These are phyloP conservation scores for Sacculina carcini DNA, from an alignment of 2,888 invertebrate genomes.

Conservation along the genomic window DNA sequence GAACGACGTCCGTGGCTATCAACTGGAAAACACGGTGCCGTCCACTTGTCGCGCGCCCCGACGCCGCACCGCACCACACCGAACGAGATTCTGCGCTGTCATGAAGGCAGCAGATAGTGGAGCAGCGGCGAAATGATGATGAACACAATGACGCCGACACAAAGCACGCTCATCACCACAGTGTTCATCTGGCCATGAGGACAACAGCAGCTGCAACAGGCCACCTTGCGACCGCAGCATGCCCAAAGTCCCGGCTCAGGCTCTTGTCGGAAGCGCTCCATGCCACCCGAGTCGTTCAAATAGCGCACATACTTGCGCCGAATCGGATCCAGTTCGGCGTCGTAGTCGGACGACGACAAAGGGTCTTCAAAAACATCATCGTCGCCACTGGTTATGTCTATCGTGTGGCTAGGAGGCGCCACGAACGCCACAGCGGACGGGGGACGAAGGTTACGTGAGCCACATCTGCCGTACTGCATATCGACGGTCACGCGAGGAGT, in stretches of 20 bases:
- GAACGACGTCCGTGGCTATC: too few species aligned
- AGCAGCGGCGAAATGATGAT: slow-evolving; percentile 13
- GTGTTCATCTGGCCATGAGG: slow-evolving; percentile 13
- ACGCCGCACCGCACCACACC: neutral
- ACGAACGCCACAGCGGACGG: too few species aligned
- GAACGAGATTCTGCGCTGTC: too few species aligned
- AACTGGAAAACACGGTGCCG: too few species aligned
- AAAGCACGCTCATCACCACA: slow-evolving; percentile 10
- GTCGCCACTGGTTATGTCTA: too few species aligned
- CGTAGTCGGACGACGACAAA: too few species aligned
- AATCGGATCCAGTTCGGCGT: neutral
- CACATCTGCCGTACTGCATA: too few species aligned
- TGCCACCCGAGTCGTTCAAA: slow-evolving; percentile 8
- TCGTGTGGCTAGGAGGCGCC: too few species aligned
- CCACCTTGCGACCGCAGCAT: slow-evolving; percentile 12
- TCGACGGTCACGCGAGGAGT: too few species aligned
- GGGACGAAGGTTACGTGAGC: too few species aligned
- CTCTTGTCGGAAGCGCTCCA: slow-evolving; percentile 12
- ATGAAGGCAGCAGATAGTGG: slow-evolving; percentile 13
- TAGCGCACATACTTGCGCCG: neutral
- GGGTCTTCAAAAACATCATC: too few species aligned
- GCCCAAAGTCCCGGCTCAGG: slow-evolving; percentile 12
- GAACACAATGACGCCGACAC: slow-evolving; percentile 11
- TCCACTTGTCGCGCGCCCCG: neutral
- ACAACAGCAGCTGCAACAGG: slow-evolving; percentile 11